Evolutionary conservation across 2,888 invertebrate species (phyloP).

Genomic region (Rotaria sp.): DNA sequence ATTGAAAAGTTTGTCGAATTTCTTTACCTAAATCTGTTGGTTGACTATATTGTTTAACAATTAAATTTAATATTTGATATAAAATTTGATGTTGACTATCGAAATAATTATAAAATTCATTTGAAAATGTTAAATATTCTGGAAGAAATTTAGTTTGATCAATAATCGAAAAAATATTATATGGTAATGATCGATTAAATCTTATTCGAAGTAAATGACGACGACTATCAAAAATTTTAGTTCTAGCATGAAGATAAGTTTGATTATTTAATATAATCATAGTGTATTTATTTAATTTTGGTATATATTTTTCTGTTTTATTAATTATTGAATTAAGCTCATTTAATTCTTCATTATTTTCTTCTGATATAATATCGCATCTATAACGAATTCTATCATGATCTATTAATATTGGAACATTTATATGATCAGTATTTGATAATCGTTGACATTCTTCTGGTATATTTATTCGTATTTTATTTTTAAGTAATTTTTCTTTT

Average conservation of each 20-base stretch:
- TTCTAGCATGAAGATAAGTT: background rate
- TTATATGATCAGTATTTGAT: background rate
- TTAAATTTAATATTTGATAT: background rate
- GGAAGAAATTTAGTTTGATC: background rate
- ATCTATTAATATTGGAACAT: background rate
- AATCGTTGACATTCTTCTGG: background rate
- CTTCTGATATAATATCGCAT: background rate
- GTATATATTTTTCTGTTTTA: background rate
- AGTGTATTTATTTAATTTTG: background rate
- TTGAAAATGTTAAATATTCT: background rate
- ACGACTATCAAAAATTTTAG: background rate
- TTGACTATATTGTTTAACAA: background rate
- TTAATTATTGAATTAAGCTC: background rate
- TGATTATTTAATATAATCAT: background rate
- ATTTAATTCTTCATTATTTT: background rate
- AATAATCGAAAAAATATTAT: background rate
- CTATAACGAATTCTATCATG: background rate
- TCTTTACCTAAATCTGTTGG: background rate
- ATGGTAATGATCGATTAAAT: background rate
- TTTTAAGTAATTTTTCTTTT: background rate
- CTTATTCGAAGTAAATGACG: background rate
- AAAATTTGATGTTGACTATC: background rate
- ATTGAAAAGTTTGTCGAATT: background rate
- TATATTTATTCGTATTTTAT: background rate
- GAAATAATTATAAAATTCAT: background rate